Base-by-base conservation (phyloP, 1,140 invertebrate species). In the Heliothis virescens region DNA sequence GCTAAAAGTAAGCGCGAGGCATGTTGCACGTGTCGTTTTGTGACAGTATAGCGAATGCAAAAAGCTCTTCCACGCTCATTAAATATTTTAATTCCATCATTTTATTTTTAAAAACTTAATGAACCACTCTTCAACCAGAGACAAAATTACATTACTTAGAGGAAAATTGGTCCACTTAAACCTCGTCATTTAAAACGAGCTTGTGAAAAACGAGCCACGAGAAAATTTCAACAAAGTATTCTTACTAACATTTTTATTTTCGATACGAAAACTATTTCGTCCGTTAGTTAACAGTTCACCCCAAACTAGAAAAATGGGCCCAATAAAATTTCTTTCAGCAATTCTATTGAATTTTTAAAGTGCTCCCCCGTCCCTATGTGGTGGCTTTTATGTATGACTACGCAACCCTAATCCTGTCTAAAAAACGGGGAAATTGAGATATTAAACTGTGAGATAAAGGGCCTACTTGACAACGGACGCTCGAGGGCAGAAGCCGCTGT, bases 341-440 rank as follows among this genome's bases (percentile, higher is more conserved):
- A 48, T 72, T 41, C 48, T 21, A 76, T 53, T 65, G 60, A 65
- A 76, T 65, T 76, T 75, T 75, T 62, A 76, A 65, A 53, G 12
- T 12, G 21, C 34, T 60, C 18, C 47, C 48, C 9, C 59, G n/a
- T 62, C 18, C 41, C 55, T 60, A 73, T 75, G n/a, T 65, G 18
- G 48, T 26, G 15, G 60, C 48, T 11, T 76, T 65, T 76, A 76
- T 63, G 48, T 63, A 63, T 26, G 74, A 15, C 2, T 16, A 65
- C 29, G 53, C 59, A 63, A 76, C 74, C 74, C 74, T 63, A 76
- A 76, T 76, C 50, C 15, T 29, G 48, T 50, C 41, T 29, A 65
- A 76, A 73, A 76, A 62, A 86, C 87, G 81, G 83, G 87, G 84
- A 90, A 90, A 90, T 90, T 89, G 88, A 87, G 86, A 89, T 86